Evolutionary conservation across 2,113 vertebrate species (phyloP).

Genomic region (Candoia aspera): DNA sequence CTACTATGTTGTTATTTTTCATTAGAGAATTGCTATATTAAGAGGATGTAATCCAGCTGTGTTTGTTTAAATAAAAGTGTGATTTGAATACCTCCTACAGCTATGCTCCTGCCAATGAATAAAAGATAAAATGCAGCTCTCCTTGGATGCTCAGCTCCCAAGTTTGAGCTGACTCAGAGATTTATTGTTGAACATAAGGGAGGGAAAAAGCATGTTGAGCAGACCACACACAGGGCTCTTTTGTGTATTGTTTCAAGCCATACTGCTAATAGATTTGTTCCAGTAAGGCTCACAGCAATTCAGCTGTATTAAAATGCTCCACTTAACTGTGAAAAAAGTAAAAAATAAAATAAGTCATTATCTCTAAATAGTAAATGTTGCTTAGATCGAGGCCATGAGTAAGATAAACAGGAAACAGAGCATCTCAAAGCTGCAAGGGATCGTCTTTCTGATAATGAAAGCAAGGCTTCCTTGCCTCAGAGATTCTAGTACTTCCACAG

Average conservation of each 20-base stretch:
- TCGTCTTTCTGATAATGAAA: constrained; percentile 64
- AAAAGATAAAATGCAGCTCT: constrained; percentile 80
- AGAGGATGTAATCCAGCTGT: constrained; percentile 85
- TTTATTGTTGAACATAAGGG: constrained; percentile 84
- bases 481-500: constrained; percentile 47
- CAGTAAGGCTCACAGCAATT: constrained; percentile 78
- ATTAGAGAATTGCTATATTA: constrained; percentile 86
- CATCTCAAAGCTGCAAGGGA: constrained; percentile 61
- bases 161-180: constrained; percentile 80
- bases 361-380: constrained; percentile 71
- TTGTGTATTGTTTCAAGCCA: constrained; percentile 82
- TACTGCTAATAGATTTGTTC: constrained; percentile 84
- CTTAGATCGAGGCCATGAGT: constrained; percentile 68
- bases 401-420: constrained; percentile 74
- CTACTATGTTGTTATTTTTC: constrained; percentile 85
- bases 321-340: constrained; percentile 81
- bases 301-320: constrained; percentile 81
- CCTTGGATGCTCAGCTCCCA: constrained; percentile 72
- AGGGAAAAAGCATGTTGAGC: constrained; percentile 74
- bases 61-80: constrained; percentile 89
- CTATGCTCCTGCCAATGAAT: constrained; percentile 84
- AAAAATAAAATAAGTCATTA: constrained; percentile 82
- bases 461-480: constrained; percentile 58
- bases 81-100: constrained; percentile 88
- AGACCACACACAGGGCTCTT: constrained; percentile 83